Percentiles rank a stretch among this genome's conserved stretches.
Evolutionary conservation across 2,888 invertebrate genomes (phyloP).

Genomic region (Drosophila kanekoi): DNA sequence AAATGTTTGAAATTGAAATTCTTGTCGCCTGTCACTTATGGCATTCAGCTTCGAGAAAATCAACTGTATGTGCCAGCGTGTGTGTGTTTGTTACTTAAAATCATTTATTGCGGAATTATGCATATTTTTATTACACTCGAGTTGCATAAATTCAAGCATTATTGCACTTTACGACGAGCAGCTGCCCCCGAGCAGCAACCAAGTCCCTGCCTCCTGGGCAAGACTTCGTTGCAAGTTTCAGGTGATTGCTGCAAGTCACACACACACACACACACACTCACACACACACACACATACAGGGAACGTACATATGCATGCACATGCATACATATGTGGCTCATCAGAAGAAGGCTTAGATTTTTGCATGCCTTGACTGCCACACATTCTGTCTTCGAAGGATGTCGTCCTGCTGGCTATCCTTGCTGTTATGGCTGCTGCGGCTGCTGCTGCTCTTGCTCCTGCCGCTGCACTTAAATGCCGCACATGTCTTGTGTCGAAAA

Average conservation of each 20-base stretch:
- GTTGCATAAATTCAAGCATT: slow-evolving; percentile 80
- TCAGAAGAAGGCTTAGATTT: slow-evolving; percentile 75
- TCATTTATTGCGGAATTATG: slow-evolving; percentile 80
- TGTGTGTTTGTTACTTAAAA: slow-evolving; percentile 71
- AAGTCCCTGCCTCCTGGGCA: slow-evolving; percentile 23
- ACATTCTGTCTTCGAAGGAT: slow-evolving; percentile 32
- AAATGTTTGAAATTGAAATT: slow-evolving; percentile 14
- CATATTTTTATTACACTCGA: slow-evolving; percentile 79
- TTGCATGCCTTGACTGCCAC: slow-evolving; percentile 65
- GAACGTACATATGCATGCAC: slow-evolving; percentile 1
- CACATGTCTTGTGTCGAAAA: slow-evolving; percentile 77
- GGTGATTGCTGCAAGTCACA: slow-evolving; percentile 66
- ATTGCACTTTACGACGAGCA: slow-evolving; percentile 80
- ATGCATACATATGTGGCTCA: slow-evolving; percentile 46
- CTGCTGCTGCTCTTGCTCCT: slow-evolving; percentile 9
- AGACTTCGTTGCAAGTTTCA: slow-evolving; percentile 62
- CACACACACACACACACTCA: slow-evolving; percentile 23
- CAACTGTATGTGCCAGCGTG: slow-evolving; percentile 29
- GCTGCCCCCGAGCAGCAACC: slow-evolving; percentile 59
- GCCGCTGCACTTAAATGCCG: slow-evolving; percentile 65
- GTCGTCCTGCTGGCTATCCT: slow-evolving; percentile 41
- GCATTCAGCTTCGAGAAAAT: slow-evolving; percentile 43
- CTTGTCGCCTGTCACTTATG: slow-evolving; percentile 67
- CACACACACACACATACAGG: slow-evolving; percentile 3
- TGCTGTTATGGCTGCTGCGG: slow-evolving; percentile 14